A percentile compares a stretch with the other conserved stretches of the same genome.
Conservation (phyloP, 1,140 invertebrate genomes). For the Eciton burchellii region DNA sequence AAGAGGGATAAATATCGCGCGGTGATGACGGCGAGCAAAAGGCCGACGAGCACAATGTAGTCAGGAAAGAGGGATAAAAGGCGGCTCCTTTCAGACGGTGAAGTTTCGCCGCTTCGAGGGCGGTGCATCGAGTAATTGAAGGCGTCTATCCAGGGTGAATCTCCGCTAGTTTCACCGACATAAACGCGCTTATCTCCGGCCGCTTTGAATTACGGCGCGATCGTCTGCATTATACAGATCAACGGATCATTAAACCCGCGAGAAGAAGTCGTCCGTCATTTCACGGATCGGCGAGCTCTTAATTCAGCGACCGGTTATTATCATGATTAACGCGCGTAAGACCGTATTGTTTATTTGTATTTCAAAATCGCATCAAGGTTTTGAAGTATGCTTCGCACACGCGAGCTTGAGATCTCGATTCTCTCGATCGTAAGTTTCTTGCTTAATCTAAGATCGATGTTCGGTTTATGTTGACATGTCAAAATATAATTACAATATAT, state of each 20-base stretch:
- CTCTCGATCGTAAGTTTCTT: not conserved
- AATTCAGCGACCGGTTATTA: conserved; percentile 30
- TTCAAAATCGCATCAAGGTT: not conserved
- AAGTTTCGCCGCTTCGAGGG: conserved; percentile 30
- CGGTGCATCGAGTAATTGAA: conserved; percentile 62
- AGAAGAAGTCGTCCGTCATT: conserved; percentile 60
- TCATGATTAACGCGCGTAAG: not conserved
- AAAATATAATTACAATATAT: not conserved
- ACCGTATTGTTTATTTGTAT: conserved; percentile 3
- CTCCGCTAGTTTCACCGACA: conserved; percentile 44
- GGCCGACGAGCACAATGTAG: conserved; percentile 19
- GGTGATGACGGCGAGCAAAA: conserved; percentile 5
- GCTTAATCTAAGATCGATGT: not conserved
- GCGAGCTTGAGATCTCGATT: not conserved
- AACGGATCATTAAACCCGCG: conserved; percentile 40
- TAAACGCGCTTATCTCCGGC: conserved; percentile 63
- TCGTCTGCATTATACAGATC: conserved; percentile 53
- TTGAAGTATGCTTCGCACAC: not conserved
- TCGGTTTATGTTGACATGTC: no score
- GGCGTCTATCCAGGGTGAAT: conserved; percentile 57
- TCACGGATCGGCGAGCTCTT: conserved; percentile 37
- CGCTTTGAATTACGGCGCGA: conserved; percentile 58
- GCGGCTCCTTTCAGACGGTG: conserved; percentile 38
- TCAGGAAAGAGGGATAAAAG: conserved; percentile 18
- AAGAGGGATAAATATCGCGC: conserved; percentile 23